A percentile compares a stretch with the other conserved stretches of the same genome.
phyloP scores from a whole-genome alignment of 2,797 vertebrate genomes.

The Hephaestus fuliginosus region DNA sequence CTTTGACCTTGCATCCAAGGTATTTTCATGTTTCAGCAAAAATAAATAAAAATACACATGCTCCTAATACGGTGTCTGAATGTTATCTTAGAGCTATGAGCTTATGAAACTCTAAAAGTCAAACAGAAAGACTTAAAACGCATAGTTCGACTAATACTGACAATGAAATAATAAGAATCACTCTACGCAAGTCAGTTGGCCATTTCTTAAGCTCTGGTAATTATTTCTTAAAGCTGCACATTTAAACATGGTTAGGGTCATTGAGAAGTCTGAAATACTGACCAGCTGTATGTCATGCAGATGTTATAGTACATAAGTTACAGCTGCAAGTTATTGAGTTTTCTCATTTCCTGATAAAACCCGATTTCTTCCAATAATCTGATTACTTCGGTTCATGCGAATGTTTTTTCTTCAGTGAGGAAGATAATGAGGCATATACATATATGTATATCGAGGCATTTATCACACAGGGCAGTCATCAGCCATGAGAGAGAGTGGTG shows the following conservation, averaged over 20 bases:
- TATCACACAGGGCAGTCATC: no score
- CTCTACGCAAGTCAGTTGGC: neutral
- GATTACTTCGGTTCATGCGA: neutral
- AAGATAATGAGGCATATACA: neutral
- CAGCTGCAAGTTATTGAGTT: neutral
- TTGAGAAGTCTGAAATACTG: neutral
- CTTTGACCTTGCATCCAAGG: neutral
- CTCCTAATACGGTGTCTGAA: neutral
- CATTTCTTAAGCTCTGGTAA: neutral
- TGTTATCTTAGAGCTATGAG: no score
- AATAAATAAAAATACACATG: neutral
- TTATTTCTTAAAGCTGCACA: neutral
- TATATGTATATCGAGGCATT: no score
- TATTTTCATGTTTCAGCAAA: neutral
- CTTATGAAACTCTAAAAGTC: neutral
- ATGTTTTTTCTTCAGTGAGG: neutral
- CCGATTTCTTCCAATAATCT: neutral
- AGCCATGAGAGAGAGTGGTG: neutral
- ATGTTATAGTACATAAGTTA: neutral
- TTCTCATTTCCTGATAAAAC: conserved; percentile 7
- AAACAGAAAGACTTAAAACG: neutral
- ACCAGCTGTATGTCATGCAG: neutral
- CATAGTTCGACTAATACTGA: neutral
- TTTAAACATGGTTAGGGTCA: neutral
- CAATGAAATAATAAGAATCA: neutral